A percentile compares a stretch with the other conserved stretches of the same genome.
phyloP scores from a whole-genome alignment of 2,888 invertebrate genomes.

The Oxyteleia sp. region DNA sequence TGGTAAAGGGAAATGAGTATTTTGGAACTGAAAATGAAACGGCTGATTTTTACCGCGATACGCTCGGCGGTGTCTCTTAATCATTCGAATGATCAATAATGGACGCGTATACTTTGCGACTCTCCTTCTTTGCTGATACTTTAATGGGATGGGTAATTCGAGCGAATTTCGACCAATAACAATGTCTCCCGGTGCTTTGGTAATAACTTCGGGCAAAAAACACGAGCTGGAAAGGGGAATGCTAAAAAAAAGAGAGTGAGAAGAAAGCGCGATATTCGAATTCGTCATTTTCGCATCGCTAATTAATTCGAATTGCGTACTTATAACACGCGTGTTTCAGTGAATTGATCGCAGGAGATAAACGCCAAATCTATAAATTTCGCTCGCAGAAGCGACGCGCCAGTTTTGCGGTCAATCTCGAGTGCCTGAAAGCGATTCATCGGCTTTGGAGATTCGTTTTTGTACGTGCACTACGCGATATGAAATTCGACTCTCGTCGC shows the following conservation, averaged over 20 bases:
- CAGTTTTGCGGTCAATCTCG: conserved; percentile 67
- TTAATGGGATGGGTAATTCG: conserved; percentile 60
- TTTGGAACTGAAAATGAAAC: conserved; percentile 68
- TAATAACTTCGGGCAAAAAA: conserved; percentile 20
- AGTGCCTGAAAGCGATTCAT: conserved; percentile 63
- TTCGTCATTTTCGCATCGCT: conserved; percentile 46
- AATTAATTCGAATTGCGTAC: conserved; percentile 62
- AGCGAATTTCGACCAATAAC: conserved; percentile 50
- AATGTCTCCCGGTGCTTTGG: conserved; percentile 18
- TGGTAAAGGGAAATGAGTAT: conserved; percentile 68
- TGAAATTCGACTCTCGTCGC: conserved; percentile 62
- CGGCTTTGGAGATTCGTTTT: conserved; percentile 67
- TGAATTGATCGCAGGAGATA: conserved; percentile 56
- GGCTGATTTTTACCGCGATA: conserved; percentile 63
- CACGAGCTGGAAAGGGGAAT: conserved; percentile 11
- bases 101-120: conserved; percentile 49
- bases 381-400: conserved; percentile 54
- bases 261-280: too few species aligned
- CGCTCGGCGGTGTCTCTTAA: conserved; percentile 66
- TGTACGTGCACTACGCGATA: conserved; percentile 56
- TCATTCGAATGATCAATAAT: conserved; percentile 68
- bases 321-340: conserved; percentile 32
- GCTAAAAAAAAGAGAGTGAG: too few species aligned
- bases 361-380: conserved; percentile 70
- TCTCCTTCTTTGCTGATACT: conserved; percentile 35